Conservation (phyloP, 1,140 invertebrate species). For the Lordiphosa clarofinis region DNA sequence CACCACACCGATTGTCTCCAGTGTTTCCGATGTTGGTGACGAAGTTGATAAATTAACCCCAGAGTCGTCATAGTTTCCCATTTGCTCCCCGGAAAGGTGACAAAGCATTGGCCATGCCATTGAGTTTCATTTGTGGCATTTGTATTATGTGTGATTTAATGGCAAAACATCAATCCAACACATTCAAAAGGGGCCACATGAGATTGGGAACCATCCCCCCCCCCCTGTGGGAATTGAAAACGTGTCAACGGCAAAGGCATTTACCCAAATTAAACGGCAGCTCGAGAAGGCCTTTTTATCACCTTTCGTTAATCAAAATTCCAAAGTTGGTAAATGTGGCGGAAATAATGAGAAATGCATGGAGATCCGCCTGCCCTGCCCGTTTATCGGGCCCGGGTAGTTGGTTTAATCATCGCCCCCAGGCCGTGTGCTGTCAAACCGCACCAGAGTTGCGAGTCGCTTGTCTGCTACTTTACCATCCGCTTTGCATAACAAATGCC, state of each 20-base stretch:
- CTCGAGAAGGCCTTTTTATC: conserved; percentile 52
- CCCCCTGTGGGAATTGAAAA: conserved; percentile 33
- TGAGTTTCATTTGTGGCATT: conserved; percentile 17
- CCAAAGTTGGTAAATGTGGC: conserved; percentile 44
- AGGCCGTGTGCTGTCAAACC: conserved; percentile 32
- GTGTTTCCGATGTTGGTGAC: conserved; percentile 51
- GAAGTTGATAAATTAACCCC: conserved; percentile 69
- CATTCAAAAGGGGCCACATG: too few relatives aligned
- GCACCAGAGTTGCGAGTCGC: conserved; percentile 20
- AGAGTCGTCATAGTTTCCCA: conserved; percentile 41
- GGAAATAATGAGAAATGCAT: conserved; percentile 61
- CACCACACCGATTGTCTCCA: conserved; percentile 46
- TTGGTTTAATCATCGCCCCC: conserved; percentile 48
- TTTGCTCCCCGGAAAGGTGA: conserved; percentile 25
- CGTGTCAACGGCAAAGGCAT: conserved; percentile 30
- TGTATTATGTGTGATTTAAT: conserved; percentile 48
- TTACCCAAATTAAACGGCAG: conserved; percentile 43
- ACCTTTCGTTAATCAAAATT: conserved; percentile 60
- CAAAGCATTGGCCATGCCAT: conserved; percentile 47
- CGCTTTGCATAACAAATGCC: conserved; percentile 72
- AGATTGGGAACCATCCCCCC: conserved; percentile 10
- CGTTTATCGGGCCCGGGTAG: conserved; percentile 30
- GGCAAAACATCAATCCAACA: conserved; percentile 41
- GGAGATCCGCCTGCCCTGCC: conserved; percentile 13
- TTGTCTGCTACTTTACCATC: conserved; percentile 58